A percentile compares a stretch with the other conserved stretches of the same genome.
These are phyloP conservation scores for Zapornia atra DNA, from an alignment of 2,113 vertebrate species.

Conservation along the genomic window DNA sequence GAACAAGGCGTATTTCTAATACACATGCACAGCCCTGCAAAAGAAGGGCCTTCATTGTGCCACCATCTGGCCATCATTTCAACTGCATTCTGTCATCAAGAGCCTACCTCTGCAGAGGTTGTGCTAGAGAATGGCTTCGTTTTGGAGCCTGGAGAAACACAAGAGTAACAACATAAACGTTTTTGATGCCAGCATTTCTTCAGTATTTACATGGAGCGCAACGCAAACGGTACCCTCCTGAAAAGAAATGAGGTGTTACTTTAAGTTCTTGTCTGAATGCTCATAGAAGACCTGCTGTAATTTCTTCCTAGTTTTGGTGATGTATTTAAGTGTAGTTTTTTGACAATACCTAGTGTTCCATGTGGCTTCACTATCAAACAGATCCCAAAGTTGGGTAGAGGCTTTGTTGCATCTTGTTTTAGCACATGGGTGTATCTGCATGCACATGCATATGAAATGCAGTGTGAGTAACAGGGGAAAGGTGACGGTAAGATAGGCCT, in stretches of 20 bases:
- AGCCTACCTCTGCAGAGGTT: conserved; percentile 1
- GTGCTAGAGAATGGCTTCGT: conserved; percentile 44
- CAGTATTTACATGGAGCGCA: neutral
- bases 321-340: neutral
- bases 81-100: conserved; percentile 52
- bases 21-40: conserved; percentile 5
- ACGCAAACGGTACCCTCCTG: neutral
- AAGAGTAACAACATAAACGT: neutral
- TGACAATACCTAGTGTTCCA: neutral
- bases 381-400: neutral
- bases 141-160: neutral
- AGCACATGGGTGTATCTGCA: neutral
- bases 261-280: neutral
- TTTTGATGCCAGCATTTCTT: neutral
- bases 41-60: conserved; percentile 36
- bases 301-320: neutral
- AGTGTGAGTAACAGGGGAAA: neutral
- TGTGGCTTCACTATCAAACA: neutral
- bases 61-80: conserved; percentile 55
- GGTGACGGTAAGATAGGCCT: neutral
- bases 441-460: neutral
- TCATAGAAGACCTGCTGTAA: neutral
- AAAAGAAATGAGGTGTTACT: neutral
- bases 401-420: neutral
- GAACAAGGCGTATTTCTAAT: conserved; percentile 44